phyloP scores from a whole-genome alignment of 2,113 vertebrate genomes.

The Irena cyanogastra region DNA sequence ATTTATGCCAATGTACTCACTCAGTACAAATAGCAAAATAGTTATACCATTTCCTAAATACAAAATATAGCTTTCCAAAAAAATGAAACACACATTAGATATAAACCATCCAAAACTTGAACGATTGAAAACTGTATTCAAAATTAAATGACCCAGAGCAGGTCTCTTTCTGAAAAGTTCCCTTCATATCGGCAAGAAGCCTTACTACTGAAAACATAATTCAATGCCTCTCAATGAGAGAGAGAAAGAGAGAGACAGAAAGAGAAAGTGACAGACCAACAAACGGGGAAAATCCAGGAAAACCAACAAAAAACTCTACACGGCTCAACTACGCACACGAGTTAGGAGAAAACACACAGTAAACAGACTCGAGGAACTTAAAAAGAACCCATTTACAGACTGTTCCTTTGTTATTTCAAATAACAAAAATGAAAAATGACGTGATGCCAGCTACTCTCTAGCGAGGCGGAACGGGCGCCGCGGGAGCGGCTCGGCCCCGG shows the following conservation, averaged over 20 bases:
- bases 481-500: neutral
- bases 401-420: conserved; percentile 61
- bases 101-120: conserved; percentile 86
- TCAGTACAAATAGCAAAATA: conserved; percentile 86
- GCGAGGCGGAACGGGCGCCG: neutral
- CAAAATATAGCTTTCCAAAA: conserved; percentile 87
- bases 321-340: conserved; percentile 44
- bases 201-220: conserved; percentile 84
- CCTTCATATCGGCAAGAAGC: conserved; percentile 84
- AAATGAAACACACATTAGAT: conserved; percentile 86
- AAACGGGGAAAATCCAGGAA: conserved; percentile 35
- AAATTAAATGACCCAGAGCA: conserved; percentile 80
- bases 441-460: conserved; percentile 30
- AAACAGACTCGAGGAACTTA: conserved; percentile 46
- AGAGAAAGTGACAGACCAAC: conserved; percentile 51
- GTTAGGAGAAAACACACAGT: conserved; percentile 16
- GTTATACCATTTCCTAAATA: conserved; percentile 84
- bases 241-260: conserved; percentile 61
- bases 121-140: conserved; percentile 84
- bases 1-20: conserved; percentile 85
- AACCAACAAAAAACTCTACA: conserved; percentile 64
- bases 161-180: conserved; percentile 84
- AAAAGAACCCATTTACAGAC: conserved; percentile 50
- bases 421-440: conserved; percentile 44
- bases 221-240: conserved; percentile 78